Conservation (phyloP, 2,797 vertebrate species). For the Pseudotriccus pelzelni region DNA sequence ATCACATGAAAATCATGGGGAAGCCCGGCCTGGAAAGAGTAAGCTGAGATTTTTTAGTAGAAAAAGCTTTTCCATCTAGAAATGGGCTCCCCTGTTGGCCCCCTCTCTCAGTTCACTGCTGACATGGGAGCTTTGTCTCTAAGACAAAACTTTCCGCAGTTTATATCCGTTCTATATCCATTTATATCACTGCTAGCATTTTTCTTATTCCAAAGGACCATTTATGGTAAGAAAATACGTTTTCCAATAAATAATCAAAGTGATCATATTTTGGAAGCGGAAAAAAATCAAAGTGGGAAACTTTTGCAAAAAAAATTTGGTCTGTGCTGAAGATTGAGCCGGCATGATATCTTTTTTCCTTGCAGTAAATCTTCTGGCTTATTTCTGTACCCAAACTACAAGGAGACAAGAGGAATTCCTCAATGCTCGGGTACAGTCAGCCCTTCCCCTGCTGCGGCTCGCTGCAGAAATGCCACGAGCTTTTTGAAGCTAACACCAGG, state of each 20-base stretch:
- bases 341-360: constrained; percentile 22
- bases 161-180: neutral
- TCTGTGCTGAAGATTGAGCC: neutral
- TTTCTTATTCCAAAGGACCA: constrained; percentile 35
- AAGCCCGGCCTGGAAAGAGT: neutral
- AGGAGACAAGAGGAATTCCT: constrained; percentile 14
- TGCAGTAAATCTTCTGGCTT: constrained; percentile 14
- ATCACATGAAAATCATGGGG: neutral
- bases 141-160: constrained; percentile 17
- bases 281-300: constrained; percentile 12
- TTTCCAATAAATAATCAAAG: constrained; percentile 63
- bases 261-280: constrained; percentile 25
- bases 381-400: constrained; percentile 11
- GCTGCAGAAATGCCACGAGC: neutral
- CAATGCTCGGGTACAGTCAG: neutral
- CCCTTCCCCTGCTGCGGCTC: neutral
- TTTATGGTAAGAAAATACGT: constrained; percentile 14
- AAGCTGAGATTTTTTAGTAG: neutral
- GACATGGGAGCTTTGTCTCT: constrained; percentile 1
- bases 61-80: neutral
- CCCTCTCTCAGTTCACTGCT: neutral
- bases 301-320: neutral
- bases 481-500: neutral
- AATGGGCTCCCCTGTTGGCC: neutral
- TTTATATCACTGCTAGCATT: constrained; percentile 26